phyloP scores from a whole-genome alignment of 2,113 vertebrate genomes.

The Myrmecophaga tridactyla region DNA sequence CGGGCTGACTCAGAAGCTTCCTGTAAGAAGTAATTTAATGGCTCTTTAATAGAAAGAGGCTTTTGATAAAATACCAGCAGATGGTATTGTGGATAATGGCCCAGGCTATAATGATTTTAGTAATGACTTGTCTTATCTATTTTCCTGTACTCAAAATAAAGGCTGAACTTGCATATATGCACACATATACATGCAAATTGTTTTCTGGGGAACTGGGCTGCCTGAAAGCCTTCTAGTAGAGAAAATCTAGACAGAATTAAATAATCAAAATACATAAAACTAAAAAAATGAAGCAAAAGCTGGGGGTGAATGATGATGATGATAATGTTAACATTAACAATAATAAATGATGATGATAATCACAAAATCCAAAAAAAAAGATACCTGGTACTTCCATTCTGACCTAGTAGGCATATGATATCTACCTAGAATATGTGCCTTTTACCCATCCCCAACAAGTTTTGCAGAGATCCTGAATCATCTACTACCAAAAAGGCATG shows the following conservation, averaged over 20 bases:
- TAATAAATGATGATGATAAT: not conserved
- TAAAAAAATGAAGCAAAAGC: constrained; percentile 62
- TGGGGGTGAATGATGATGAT: not conserved
- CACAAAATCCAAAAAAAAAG: not conserved
- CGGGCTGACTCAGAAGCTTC: constrained; percentile 71
- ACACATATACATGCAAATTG: not conserved
- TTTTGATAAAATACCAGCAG: constrained; percentile 78
- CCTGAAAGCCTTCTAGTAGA: constrained; percentile 54
- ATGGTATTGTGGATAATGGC: constrained; percentile 78
- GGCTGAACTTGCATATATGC: not conserved
- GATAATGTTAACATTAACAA: too few species aligned
- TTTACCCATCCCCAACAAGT: not conserved
- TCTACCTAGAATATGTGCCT: not conserved
- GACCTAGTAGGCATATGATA: constrained; percentile 23
- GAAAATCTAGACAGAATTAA: constrained; percentile 71
- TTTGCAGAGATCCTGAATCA: not conserved
- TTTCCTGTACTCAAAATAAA: constrained; percentile 75
- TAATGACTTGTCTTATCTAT: constrained; percentile 77
- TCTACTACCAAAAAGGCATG: not conserved
- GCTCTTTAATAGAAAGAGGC: constrained; percentile 77
- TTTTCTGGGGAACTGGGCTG: constrained; percentile 39
- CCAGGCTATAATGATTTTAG: constrained; percentile 72
- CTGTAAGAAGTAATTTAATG: constrained; percentile 77
- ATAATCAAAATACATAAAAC: constrained; percentile 46
- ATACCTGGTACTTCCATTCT: not conserved